Evolutionary conservation across 2,113 vertebrate species (phyloP), one percentile per base, ranked within the genome.

Genomic region (Hippolais icterina): DNA sequence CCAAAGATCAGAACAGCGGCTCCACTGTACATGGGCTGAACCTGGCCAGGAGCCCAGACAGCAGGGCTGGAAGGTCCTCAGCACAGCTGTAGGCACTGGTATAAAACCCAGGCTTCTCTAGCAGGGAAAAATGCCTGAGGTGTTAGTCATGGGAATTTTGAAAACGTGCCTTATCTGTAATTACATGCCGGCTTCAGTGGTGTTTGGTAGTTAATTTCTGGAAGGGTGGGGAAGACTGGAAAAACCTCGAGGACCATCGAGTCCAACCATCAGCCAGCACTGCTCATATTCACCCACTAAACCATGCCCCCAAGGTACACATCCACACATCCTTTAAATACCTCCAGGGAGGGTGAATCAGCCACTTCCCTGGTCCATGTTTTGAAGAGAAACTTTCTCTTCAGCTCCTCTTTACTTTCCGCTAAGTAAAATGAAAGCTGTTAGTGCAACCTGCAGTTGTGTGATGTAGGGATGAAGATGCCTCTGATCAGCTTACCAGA

Each of bases 81-180:
- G 44, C 9, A 5, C 25, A 81, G 79, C 77, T 76, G 39, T 63
- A 92, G 79, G 93, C 54, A 37, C 39, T 65, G n/a, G 29, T 83
- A 15, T 59, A 93, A 95, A 97, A 90, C 61, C 46, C 80, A 89
- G 75, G 57, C 83, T 96, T 96, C 82, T 97, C 65, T 85, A 93
- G 72, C 42, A 94, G 87, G 86, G 41, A 83, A 84, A 77, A 90
- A 89, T 81, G 31, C 37, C 79, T 93, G 63, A 8, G 15, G 69
- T 79, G 25, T 74, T 94, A 75, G 53, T 87, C 63, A 23, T 33
- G 77, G 94, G 87, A 93, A 89, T 95, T 94, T 15, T 52, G 57
- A 97, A 94, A 90, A 91, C 91, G 94, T 95, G 25, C 94, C 64
- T 75, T 80, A 82, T 94, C 90, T 97, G 81, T 96, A 97, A 95